Percentiles rank a stretch among this genome's conserved stretches.
These are phyloP conservation scores for Noctua pronuba DNA, from an alignment of 2,888 invertebrate genomes.

Conservation along the genomic window DNA sequence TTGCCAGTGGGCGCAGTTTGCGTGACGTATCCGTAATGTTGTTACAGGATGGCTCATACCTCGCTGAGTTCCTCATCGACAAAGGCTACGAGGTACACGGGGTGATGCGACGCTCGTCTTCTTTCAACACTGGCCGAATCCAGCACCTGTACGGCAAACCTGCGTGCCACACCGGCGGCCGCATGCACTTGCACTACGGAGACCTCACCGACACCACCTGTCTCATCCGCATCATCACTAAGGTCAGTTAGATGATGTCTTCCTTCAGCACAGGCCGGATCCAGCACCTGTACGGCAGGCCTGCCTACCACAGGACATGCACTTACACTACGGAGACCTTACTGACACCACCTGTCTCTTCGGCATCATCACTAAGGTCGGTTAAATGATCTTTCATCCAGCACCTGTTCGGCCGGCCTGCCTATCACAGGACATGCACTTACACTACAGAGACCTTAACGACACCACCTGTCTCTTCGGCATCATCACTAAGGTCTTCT, in stretches of 20 bases:
- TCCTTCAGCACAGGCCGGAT: constrained; percentile 99
- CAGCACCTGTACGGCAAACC: constrained; percentile 98
- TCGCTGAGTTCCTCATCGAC: constrained; percentile 97
- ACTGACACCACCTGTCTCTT: constrained; percentile 97
- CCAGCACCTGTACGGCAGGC: constrained; percentile 97
- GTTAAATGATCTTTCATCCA: constrained; percentile 93
- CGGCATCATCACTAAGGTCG: constrained; percentile 86
- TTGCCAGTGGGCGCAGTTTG: background rate
- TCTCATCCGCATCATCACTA: constrained; percentile 86
- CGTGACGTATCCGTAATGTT: background rate
- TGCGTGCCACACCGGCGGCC: constrained; percentile 95
- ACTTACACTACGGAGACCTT: constrained; percentile 99
- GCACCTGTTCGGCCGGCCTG: constrained; percentile 97
- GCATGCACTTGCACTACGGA: constrained; percentile 99
- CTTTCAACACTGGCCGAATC: constrained; percentile 99
- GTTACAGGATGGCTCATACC: constrained; percentile 98
- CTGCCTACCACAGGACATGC: constrained; percentile 95
- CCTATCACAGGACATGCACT: constrained; percentile 93
- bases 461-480: constrained; percentile 70
- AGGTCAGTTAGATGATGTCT: constrained; percentile 88
- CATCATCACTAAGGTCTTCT: constrained; percentile 84
- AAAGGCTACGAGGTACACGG: constrained; percentile 99
- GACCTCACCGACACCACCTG: constrained; percentile 99
- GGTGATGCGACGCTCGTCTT: constrained; percentile 97
- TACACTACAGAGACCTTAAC: constrained; percentile 95